Conservation (phyloP, 2,888 invertebrate genomes). For the Hypselothyrea guttata region DNA sequence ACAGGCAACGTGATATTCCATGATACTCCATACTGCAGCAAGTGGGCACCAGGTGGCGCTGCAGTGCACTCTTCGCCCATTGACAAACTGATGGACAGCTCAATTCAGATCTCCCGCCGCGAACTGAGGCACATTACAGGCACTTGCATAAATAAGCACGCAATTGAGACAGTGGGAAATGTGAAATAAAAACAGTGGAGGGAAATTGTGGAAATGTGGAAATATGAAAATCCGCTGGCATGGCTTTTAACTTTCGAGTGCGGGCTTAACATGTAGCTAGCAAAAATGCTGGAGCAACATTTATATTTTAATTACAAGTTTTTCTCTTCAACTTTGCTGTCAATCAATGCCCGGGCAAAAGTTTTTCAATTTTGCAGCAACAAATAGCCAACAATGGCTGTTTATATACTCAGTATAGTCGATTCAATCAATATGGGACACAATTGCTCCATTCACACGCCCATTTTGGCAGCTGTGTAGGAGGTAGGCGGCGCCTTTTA, state of each 20-base stretch:
- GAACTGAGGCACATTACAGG: conserved; percentile 29
- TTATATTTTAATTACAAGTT: conserved; percentile 68
- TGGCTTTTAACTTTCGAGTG: background rate
- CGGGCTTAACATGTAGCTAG: background rate
- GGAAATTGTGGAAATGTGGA: conserved; percentile 15
- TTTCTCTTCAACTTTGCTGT: conserved; percentile 35
- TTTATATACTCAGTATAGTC: conserved; percentile 48
- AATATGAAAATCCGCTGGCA: background rate
- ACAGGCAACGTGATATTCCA: conserved; percentile 21
- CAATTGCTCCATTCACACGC: conserved; percentile 74
- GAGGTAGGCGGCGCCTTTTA: conserved; percentile 6
- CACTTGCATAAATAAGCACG: conserved; percentile 59
- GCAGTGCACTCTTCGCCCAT: conserved; percentile 35
- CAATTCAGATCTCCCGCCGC: conserved; percentile 14
- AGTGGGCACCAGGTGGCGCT: conserved; percentile 12
- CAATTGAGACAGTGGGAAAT: conserved; percentile 32
- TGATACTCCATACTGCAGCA: conserved; percentile 2
- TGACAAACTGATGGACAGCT: conserved; percentile 31
- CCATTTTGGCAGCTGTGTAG: conserved; percentile 55
- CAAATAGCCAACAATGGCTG: conserved; percentile 70
- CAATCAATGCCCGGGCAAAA: conserved; percentile 58
- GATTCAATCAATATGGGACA: conserved; percentile 71
- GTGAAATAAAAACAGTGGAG: conserved; percentile 15
- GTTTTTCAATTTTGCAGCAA: conserved; percentile 73
- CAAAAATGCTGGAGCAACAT: conserved; percentile 7